These are phyloP conservation scores for Aphodius sticticus DNA, from an alignment of 2,888 invertebrate species.

Conservation along the genomic window DNA sequence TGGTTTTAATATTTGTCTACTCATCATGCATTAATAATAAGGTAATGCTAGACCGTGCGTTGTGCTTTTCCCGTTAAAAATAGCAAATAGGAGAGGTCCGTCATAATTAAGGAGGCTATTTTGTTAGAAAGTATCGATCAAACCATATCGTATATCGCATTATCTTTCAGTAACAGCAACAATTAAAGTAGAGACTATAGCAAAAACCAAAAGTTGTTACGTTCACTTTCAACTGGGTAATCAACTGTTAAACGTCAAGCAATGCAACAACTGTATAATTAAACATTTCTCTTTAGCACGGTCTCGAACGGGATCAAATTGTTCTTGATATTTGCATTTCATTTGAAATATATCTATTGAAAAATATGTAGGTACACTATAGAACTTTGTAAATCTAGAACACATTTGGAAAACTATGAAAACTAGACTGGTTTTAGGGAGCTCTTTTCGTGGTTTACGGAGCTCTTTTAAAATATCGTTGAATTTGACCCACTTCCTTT, in stretches of 20 bases:
- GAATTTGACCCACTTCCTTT: no score
- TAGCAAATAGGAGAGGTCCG: neutral
- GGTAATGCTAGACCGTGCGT: neutral
- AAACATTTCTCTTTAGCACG: neutral
- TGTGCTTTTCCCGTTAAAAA: neutral
- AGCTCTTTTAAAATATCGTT: no score
- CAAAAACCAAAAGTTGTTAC: neutral
- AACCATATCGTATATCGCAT: neutral
- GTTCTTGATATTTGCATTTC: neutral
- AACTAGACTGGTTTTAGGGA: no score
- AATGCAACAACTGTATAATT: neutral
- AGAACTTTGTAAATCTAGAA: no score
- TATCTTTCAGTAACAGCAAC: neutral
- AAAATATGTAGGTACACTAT: no score
- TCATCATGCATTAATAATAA: no score
- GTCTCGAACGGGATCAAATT: neutral
- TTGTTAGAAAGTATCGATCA: neutral
- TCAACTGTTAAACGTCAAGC: neutral
- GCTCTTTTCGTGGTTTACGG: no score
- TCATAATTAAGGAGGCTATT: neutral
- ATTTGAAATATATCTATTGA: no score
- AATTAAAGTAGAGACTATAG: neutral
- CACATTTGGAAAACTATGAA: no score
- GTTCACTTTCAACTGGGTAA: neutral
- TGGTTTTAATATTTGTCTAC: no score